These are phyloP conservation scores for Leptopilina syphax DNA, from an alignment of 2,888 invertebrate genomes.

Conservation along the genomic window DNA sequence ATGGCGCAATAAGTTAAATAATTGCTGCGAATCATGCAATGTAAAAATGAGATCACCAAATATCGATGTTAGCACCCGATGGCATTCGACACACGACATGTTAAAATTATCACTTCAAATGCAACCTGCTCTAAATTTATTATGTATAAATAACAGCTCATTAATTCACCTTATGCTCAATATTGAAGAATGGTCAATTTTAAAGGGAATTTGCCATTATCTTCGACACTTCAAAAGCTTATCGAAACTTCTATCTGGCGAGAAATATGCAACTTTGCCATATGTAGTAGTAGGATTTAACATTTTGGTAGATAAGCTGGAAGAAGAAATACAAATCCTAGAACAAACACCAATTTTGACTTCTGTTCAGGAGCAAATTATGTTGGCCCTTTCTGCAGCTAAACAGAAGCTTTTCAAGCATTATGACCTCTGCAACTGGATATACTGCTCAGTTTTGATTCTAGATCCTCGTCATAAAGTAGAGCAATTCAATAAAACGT, in stretches of 20 bases:
- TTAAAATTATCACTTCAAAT: slow-evolving; percentile 15
- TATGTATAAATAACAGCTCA: not conserved
- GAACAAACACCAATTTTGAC: too few species aligned
- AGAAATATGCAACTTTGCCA: too few species aligned
- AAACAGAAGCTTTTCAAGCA: too few species aligned
- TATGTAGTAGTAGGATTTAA: too few species aligned
- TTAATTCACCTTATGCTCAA: not conserved
- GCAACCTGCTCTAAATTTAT: not conserved
- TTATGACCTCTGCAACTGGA: too few species aligned
- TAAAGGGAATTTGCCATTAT: not conserved
- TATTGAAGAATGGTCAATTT: not conserved
- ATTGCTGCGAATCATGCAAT: not conserved
- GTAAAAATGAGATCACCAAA: not conserved
- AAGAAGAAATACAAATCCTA: too few species aligned
- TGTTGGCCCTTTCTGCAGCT: not conserved
- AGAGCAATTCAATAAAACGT: too few species aligned
- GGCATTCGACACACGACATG: not conserved
- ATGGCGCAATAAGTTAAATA: not conserved
- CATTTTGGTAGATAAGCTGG: too few species aligned
- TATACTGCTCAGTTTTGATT: too few species aligned
- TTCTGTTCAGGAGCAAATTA: too few species aligned
- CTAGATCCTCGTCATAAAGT: too few species aligned
- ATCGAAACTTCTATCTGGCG: not conserved
- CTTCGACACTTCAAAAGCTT: not conserved
- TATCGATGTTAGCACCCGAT: not conserved